phyloP scores from a whole-genome alignment of 2,797 vertebrate species.

The Taeniopygia guttata region DNA sequence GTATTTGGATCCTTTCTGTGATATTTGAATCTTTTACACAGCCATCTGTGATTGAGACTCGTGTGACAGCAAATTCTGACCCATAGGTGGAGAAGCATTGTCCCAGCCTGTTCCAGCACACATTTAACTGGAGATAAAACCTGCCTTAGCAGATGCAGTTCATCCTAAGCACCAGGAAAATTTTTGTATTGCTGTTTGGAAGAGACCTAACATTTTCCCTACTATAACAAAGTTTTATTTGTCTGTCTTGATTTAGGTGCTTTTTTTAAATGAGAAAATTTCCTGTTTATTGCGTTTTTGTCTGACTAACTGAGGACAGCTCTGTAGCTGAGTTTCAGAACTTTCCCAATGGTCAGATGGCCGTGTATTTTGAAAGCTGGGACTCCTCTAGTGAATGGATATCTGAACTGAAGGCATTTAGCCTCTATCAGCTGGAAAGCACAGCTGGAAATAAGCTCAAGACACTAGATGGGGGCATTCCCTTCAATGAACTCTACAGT shows the following conservation, averaged over 20 bases:
- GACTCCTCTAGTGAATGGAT: neutral
- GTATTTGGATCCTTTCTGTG: neutral
- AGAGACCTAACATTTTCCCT: neutral
- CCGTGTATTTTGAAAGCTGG: slow-evolving; percentile 1
- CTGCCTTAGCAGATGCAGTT: neutral
- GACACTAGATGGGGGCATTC: neutral
- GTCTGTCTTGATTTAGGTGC: neutral
- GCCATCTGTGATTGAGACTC: neutral
- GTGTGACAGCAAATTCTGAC: neutral
- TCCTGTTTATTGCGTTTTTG: slow-evolving; percentile 55
- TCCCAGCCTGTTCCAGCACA: neutral
- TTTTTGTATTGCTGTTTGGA: neutral
- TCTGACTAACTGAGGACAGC: slow-evolving; percentile 15
- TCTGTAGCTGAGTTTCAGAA: slow-evolving; percentile 34
- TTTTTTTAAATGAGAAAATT: slow-evolving; percentile 67
- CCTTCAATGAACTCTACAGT: neutral
- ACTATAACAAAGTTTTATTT: neutral
- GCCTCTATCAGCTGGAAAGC: neutral
- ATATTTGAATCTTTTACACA: neutral
- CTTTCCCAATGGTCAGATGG: neutral
- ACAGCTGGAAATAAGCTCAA: neutral
- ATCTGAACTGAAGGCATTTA: neutral
- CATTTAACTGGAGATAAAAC: neutral
- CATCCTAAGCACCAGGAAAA: slow-evolving; percentile 8
- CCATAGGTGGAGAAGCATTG: neutral